A percentile compares a stretch with the other conserved stretches of the same genome.
Evolutionary conservation across 2,888 invertebrate species (phyloP).

Genomic region (Aleiodes leptofemur): DNA sequence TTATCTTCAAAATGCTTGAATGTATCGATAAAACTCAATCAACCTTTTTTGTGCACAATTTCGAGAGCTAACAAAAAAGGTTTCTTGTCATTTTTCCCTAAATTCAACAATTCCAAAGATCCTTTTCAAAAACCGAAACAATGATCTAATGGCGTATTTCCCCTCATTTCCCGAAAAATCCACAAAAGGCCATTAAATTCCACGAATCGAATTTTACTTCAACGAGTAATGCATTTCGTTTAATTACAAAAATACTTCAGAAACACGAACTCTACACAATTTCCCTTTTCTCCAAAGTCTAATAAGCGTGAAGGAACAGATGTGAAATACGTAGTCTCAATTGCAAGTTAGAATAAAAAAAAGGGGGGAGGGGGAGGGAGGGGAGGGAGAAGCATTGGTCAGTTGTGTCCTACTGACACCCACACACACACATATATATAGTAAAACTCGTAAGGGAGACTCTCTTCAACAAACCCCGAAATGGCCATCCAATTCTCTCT

Average conservation of each 20-base stretch:
- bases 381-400: constrained; percentile 50
- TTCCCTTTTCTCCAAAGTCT: constrained; percentile 33
- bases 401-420: constrained; percentile 37
- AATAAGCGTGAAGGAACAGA: constrained; percentile 66
- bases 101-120: too few species aligned
- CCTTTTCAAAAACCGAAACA: too few species aligned
- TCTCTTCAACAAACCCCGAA: constrained; percentile 38
- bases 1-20: too few species aligned
- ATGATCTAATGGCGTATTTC: too few species aligned
- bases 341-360: constrained; percentile 47
- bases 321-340: constrained; percentile 64
- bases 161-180: too few species aligned
- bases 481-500: constrained; percentile 58
- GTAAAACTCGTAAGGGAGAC: constrained; percentile 30
- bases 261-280: background rate
- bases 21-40: too few species aligned
- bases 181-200: too few species aligned
- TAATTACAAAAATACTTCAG: constrained; percentile 25
- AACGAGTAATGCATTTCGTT: background rate
- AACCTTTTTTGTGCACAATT: too few species aligned
- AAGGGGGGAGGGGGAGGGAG: too few species aligned
- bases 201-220: too few species aligned
- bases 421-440: background rate
- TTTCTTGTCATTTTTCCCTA: too few species aligned
- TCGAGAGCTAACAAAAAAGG: too few species aligned